These are phyloP conservation scores for Calameuta idolon DNA, from an alignment of 2,888 invertebrate genomes.

Conservation along the genomic window DNA sequence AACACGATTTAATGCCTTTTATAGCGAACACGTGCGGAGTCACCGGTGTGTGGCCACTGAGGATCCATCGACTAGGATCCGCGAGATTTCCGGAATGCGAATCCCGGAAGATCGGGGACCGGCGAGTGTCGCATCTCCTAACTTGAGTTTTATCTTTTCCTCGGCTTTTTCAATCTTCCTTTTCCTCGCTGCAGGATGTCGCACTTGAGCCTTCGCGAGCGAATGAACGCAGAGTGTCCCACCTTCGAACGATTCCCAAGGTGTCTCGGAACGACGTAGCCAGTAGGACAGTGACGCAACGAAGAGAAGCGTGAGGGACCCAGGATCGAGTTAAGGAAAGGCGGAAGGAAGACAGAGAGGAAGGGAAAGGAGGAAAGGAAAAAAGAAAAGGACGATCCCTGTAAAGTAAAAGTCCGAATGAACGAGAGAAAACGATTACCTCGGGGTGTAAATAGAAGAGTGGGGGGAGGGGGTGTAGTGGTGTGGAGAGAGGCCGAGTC, in stretches of 20 bases:
- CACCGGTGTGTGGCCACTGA: slow-evolving; percentile 28
- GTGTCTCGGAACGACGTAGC: too few relatives aligned
- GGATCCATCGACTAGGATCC: slow-evolving; percentile 45
- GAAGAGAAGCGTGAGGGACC: too few relatives aligned
- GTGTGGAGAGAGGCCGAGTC: slow-evolving; percentile 36
- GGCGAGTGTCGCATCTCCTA: too few relatives aligned
- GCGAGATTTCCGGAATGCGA: slow-evolving; percentile 7
- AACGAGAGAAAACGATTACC: neutral
- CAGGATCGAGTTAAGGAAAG: neutral
- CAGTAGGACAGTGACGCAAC: too few relatives aligned
- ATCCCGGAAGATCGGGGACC: too few relatives aligned
- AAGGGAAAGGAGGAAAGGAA: neutral
- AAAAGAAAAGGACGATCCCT: too few relatives aligned
- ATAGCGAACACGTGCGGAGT: slow-evolving; percentile 31
- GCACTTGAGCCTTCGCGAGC: too few relatives aligned
- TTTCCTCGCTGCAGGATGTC: too few relatives aligned
- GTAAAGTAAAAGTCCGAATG: neutral
- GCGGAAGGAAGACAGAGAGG: slow-evolving; percentile 27
- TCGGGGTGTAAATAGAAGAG: neutral
- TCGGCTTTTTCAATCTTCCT: too few relatives aligned
- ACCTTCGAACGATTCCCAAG: too few relatives aligned
- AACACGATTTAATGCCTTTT: slow-evolving; percentile 47
- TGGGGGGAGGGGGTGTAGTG: slow-evolving; percentile 4
- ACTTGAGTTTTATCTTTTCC: too few relatives aligned
- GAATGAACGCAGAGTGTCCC: too few relatives aligned